Conservation (phyloP, 2,113 vertebrate species). For the Erinaceus europaeus region DNA sequence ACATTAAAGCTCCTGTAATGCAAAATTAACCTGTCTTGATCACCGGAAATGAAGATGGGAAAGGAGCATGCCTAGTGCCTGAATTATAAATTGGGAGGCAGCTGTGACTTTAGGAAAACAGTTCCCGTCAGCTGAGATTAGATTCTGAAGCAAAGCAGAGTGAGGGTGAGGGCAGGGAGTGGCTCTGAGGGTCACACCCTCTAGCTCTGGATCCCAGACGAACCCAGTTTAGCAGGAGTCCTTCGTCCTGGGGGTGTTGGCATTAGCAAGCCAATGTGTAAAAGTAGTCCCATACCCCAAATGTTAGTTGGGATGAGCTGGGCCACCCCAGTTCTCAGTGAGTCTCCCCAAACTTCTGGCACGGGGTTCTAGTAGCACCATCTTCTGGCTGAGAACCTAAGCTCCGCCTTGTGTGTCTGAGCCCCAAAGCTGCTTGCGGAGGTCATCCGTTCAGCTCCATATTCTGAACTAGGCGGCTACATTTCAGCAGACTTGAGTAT, state of each 20-base stretch:
- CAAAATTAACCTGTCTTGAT: conserved; percentile 77
- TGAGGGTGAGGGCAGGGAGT: background rate
- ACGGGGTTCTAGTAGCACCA: background rate
- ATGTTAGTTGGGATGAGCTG: conserved; percentile 48
- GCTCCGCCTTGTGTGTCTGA: background rate
- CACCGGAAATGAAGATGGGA: conserved; percentile 68
- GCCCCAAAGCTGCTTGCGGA: background rate
- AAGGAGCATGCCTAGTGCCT: conserved; percentile 62
- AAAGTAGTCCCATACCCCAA: conserved; percentile 57
- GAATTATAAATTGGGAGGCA: conserved; percentile 64
- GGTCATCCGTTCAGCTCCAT: too few species aligned
- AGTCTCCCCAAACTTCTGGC: conserved; percentile 25
- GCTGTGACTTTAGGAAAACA: conserved; percentile 55
- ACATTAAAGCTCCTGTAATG: conserved; percentile 70
- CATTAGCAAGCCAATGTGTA: conserved; percentile 54
- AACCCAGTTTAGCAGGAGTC: conserved; percentile 43
- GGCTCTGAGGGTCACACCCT: conserved; percentile 59
- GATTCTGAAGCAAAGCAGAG: conserved; percentile 51
- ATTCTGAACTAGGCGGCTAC: too few species aligned
- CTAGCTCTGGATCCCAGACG: conserved; percentile 53
- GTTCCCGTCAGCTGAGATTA: conserved; percentile 47
- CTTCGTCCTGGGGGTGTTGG: conserved; percentile 59
- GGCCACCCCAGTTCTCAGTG: conserved; percentile 35
- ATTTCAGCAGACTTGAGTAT: too few species aligned
- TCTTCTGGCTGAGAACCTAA: background rate